Base-by-base conservation (phyloP, 2,888 invertebrate species). In the Netelia fuscicornis region DNA sequence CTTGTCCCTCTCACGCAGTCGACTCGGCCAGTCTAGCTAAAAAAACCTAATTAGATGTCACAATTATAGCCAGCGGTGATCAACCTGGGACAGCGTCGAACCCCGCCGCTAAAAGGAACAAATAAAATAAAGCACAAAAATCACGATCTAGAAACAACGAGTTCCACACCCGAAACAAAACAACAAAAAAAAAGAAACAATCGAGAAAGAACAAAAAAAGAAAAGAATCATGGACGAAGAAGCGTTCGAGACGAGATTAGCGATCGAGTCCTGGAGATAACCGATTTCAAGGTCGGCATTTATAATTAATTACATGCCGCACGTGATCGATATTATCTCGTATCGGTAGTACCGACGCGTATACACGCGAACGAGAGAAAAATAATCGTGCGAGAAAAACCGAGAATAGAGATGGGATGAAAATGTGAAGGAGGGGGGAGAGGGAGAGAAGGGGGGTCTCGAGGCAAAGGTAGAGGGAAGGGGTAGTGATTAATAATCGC, bases 31-130 rank as follows among this genome's bases (percentile, higher is more conserved):
- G 89, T 89, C 90, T 90, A 90, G 92, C 92, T 92, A 92, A 92
- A 92, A 93, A 92, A 93, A 92, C 90, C 90, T 93, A 93, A 93
- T 93, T 93, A 93, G 93, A 93, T 92, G 93, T 93, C 93, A 93
- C 93, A 93, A 93, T 93, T 93, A 93, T 91, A 89, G 80, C 75
- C 92, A 92, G 92, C 88, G 92, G 89, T 87, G 89, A 89, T 90
- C 93, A 92, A 90, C 87, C 86, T 17, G 5, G 0, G 65, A 30
- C 48, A 48, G 30, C 44, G 60, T 68, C 11, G 17, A 44, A 37
- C 37, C 1, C 9, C 17, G 23, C 0, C 20, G 17, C n/a, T 37
- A 17, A 64, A 76, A 76, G 20, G 23, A 56, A 3, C 0, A 10
- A 1, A 2, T 13, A 2, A 62, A 62, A 62, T 2, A 25, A 9